Evolutionary conservation across 2,113 vertebrate genomes (phyloP).

Genomic region (Ploceus nigricollis): DNA sequence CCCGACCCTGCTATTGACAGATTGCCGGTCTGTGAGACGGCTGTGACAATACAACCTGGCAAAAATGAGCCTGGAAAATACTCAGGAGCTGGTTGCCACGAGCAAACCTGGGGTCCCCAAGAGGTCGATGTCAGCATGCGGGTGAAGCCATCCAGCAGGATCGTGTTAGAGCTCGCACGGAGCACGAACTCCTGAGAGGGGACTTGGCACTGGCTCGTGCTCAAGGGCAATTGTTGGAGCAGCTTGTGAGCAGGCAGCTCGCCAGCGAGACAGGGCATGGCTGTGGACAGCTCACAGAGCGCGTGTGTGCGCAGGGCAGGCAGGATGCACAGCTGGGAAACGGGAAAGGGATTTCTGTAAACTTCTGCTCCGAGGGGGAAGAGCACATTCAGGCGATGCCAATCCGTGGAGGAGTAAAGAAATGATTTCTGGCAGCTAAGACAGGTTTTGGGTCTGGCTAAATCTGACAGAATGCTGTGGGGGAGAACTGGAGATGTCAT

Average conservation of each 20-base stretch:
- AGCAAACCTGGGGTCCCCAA: not conserved
- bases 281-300: not conserved
- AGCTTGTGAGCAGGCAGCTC: constrained; percentile 6
- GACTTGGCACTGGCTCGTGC: not conserved
- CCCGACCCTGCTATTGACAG: not conserved
- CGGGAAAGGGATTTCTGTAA: constrained; percentile 15
- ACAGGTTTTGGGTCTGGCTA: constrained; percentile 38
- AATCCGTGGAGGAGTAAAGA: constrained; percentile 10
- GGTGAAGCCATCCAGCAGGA: not conserved
- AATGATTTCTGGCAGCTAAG: constrained; percentile 53
- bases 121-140: not conserved
- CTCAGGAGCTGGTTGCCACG: not conserved
- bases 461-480: constrained; percentile 48
- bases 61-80: not conserved
- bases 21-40: not conserved
- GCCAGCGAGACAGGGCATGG: constrained; percentile 6
- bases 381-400: constrained; percentile 5
- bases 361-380: constrained; percentile 34
- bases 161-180: not conserved
- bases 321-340: constrained; percentile 59
- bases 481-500: constrained; percentile 48
- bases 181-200: not conserved
- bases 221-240: constrained; percentile 26
- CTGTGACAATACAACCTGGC: not conserved
- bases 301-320: not conserved